Percentiles rank a stretch among this genome's conserved stretches.
Evolutionary conservation across 2,888 invertebrate genomes (phyloP).

Genomic region (Mamestra brassicae): DNA sequence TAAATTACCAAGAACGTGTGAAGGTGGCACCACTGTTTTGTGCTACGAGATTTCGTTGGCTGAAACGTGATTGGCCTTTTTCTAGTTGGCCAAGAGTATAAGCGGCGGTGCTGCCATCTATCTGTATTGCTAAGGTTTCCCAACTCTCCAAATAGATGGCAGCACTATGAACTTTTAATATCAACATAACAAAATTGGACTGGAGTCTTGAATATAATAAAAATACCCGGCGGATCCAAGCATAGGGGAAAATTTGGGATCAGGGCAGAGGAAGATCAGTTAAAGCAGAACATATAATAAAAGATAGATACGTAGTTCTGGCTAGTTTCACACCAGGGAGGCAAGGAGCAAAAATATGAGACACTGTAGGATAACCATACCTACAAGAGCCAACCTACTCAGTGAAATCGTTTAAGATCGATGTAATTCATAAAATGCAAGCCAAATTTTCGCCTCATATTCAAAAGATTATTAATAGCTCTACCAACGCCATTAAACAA

Average conservation of each 20-base stretch:
- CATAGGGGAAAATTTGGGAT: background rate
- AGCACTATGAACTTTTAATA: conserved; percentile 28
- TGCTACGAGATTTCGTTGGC: conserved; percentile 1
- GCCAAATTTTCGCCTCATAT: no score
- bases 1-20: background rate
- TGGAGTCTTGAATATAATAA: background rate
- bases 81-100: background rate
- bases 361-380: background rate
- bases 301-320: background rate
- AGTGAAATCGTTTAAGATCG: background rate
- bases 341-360: background rate
- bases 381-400: background rate
- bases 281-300: background rate
- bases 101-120: conserved; percentile 51
- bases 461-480: conserved; percentile 7
- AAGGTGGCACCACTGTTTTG: conserved; percentile 23
- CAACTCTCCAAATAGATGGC: conserved; percentile 52
- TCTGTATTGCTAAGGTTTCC: rapidly evolving
- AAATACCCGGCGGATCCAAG: background rate
- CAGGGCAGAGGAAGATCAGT: background rate
- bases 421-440: background rate
- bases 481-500: conserved; percentile 2
- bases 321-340: background rate
- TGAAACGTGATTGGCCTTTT: background rate
- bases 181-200: background rate